Conservation (phyloP, 1,140 invertebrate genomes). For the Oncopeltus fasciatus region DNA sequence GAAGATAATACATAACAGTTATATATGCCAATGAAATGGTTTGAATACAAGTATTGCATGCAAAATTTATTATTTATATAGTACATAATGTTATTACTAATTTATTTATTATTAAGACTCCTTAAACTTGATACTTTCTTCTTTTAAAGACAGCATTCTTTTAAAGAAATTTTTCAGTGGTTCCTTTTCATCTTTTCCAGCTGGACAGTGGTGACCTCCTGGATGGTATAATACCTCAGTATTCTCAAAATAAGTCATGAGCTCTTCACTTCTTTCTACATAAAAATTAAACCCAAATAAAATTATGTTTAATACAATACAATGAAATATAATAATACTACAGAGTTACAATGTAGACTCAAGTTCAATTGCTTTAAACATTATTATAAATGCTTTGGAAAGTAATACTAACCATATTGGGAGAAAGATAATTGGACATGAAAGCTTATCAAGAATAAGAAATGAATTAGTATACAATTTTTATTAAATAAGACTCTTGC, state of each 20-base stretch:
- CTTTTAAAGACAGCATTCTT: not conserved
- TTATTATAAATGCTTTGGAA: not conserved
- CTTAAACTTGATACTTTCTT: not conserved
- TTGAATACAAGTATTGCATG: too few relatives aligned
- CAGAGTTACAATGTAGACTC: not conserved
- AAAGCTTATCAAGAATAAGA: not conserved
- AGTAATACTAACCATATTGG: not conserved
- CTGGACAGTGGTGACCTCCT: slow-evolving; percentile 12
- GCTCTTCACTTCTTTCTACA: slow-evolving; percentile 55
- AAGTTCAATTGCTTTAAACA: not conserved
- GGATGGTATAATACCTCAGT: slow-evolving; percentile 26
- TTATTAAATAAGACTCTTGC: too few relatives aligned
- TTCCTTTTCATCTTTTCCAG: slow-evolving; percentile 7
- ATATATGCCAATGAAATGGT: too few relatives aligned
- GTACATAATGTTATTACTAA: not conserved
- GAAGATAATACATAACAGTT: too few relatives aligned
- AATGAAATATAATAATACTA: not conserved
- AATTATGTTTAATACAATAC: slow-evolving; percentile 2
- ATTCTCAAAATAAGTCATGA: slow-evolving; percentile 48
- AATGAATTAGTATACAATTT: not conserved
- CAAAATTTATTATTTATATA: too few relatives aligned
- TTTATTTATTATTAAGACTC: not conserved
- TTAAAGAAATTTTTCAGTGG: slow-evolving; percentile 3
- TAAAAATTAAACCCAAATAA: slow-evolving; percentile 25
- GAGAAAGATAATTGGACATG: not conserved